A percentile compares a stretch with the other conserved stretches of the same genome.
Evolutionary conservation across 2,113 vertebrate genomes (phyloP).

Genomic region (Zapus hudsonius): DNA sequence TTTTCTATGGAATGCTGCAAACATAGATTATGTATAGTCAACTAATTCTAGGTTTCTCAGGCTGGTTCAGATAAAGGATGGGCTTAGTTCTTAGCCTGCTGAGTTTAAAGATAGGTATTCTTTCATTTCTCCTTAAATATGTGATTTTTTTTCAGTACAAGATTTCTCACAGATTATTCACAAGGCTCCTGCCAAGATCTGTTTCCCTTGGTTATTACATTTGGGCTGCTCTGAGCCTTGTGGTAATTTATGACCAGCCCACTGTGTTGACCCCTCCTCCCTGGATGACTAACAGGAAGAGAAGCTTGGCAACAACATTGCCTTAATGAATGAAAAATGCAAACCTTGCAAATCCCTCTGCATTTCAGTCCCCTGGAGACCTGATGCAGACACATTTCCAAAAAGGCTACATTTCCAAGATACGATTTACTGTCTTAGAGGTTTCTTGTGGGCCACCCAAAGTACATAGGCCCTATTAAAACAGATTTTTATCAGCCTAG

Average conservation of each 20-base stretch:
- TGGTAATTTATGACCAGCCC: slow-evolving; percentile 58
- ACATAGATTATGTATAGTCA: background rate
- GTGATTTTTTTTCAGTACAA: slow-evolving; percentile 62
- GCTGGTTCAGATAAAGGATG: slow-evolving; percentile 14
- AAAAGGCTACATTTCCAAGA: slow-evolving; percentile 67
- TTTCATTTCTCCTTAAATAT: slow-evolving; percentile 48
- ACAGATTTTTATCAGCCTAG: slow-evolving; percentile 31
- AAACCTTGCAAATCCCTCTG: slow-evolving; percentile 75
- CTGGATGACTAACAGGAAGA: slow-evolving; percentile 79
- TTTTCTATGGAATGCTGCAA: slow-evolving; percentile 9
- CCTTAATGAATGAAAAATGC: slow-evolving; percentile 81
- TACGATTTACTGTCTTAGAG: slow-evolving; percentile 44
- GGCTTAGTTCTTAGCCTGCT: slow-evolving; percentile 29
- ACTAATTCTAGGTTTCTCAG: slow-evolving; percentile 55
- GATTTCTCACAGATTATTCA: slow-evolving; percentile 70
- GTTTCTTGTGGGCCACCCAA: slow-evolving; percentile 29
- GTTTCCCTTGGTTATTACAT: slow-evolving; percentile 28
- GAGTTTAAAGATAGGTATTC: slow-evolving; percentile 60
- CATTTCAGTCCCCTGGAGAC: slow-evolving; percentile 65
- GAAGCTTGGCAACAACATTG: slow-evolving; percentile 71
- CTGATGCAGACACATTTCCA: slow-evolving; percentile 66
- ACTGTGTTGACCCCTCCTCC: slow-evolving; percentile 47
- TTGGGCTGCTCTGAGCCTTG: background rate
- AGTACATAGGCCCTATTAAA: slow-evolving; percentile 18
- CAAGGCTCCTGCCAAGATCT: slow-evolving; percentile 52